Evolutionary conservation across 1,140 invertebrate species (phyloP), one percentile per base, ranked within the genome.

Genomic region (Bombus impatiens): DNA sequence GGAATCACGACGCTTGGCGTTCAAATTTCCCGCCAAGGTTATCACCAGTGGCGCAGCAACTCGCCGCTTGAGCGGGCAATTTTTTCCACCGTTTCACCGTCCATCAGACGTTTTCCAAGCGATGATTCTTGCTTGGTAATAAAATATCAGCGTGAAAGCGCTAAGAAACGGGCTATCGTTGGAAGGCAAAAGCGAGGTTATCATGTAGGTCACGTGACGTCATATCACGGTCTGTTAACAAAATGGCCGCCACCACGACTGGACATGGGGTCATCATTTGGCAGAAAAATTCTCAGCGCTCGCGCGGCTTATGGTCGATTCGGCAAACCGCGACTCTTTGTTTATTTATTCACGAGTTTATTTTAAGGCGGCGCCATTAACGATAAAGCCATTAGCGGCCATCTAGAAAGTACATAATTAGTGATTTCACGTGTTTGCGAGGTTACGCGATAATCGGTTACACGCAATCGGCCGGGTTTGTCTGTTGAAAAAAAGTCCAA

Each of bases 171-270:
- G 78, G 83, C 84, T 71, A 89, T 92, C 90, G 74, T 86, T 62
- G 76, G 80, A 82, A 59, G 44, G 82, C 81, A 82, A 72, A 88
- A 44, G 72, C 82, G 80, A 77, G 89, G 93, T 93, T 94, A 94
- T 94, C 93, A 92, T 92, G 67, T 92, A 93, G 92, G 92, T 87
- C 91, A 82, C 78, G 79, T 89, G 89, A 92, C 92, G 92, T 92
- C 91, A 92, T 92, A 92, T 93, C 89, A 68, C 75, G 59, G 59
- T 81, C 68, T 82, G 86, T 89, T 88, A 91, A 92, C 87, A 92
- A 92, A 92, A 92, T 93, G 89, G 88, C 59, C 22, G 86, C 42
- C 62, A 25, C 37, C 28, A 4, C 15, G 18, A 65, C 84, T 82
- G 82, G 70, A 57, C 57, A 65, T 65, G 76, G 70, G 86, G 86